Base-by-base conservation (phyloP, 2,113 vertebrate genomes). In the Oncorhynchus nerka region DNA sequence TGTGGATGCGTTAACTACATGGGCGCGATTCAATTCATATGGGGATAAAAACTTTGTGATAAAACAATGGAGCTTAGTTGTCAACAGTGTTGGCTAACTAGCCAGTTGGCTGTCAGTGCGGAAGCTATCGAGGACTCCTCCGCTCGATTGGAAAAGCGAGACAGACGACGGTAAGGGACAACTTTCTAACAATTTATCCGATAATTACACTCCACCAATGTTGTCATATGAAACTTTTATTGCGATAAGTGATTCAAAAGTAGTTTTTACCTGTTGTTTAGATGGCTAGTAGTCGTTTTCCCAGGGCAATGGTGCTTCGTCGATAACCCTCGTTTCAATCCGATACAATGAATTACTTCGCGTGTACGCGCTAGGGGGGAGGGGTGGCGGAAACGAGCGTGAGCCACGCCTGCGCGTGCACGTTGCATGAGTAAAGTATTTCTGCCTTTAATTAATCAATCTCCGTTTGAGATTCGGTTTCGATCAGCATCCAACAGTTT, bases 321-420 rank as follows among this genome's bases (percentile, higher is more conserved):
- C 72, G 77, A 78, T 79, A 78, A 48, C 80, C 83, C 78, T 48
- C 15, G 82, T 82, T 82, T 84, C 81, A 74, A 22, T 79, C 83
- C 77, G 80, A 81, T 89, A 91, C 90, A 91, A 92, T 92, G 91
- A 93, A 89, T 84, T 81, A 90, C 48, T 84, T 80, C 68, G 71
- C 91, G 86, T 73, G 92, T 22, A 80, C 91, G 93, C 91, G 72
- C 39, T 9, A 72, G 83, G 89, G 88, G 89, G 89, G 89, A 87
- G 89, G 89, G 90, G 86, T 57, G 65, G 66, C 89, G 85, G 78
- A 76, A 59, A 83, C 92, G 90, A 81, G 90, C 88, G 16, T 9
- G 73, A 86, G 91, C 93, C 92, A 94, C 93, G 90, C 93, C 93
- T 94, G 92, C 91, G 91, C 92, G 92, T 78, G 84, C 92, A 92